phyloP scores from a whole-genome alignment of 1,140 invertebrate species.

The Apis florea region DNA sequence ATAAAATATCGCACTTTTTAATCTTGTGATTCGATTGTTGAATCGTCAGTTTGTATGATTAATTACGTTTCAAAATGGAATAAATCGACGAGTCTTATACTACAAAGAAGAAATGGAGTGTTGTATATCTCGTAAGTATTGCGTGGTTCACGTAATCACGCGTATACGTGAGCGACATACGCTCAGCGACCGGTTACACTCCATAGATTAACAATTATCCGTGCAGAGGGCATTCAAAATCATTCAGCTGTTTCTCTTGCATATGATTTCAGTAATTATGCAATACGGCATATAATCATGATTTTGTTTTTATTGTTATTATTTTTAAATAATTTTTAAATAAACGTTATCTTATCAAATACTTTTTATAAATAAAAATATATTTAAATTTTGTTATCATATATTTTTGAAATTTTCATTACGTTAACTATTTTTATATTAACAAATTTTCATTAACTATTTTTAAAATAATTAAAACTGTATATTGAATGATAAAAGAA shows the following conservation, averaged over 20 bases:
- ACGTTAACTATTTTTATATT: no score
- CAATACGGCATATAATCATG: neutral
- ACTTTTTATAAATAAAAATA: neutral
- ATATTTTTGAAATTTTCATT: neutral
- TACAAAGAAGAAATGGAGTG: conserved; percentile 35
- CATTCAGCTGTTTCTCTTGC: neutral
- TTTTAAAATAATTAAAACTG: neutral
- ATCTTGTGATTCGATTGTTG: neutral
- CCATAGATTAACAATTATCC: conserved; percentile 24
- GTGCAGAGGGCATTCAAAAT: conserved; percentile 15
- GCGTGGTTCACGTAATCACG: conserved; percentile 39
- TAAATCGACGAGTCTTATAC: conserved; percentile 38
- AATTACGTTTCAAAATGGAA: conserved; percentile 15
- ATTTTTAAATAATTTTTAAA: neutral
- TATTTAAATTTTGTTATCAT: neutral
- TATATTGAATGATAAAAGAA: neutral
- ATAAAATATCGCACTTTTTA: neutral
- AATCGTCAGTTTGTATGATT: conserved; percentile 4
- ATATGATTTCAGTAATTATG: conserved; percentile 4
- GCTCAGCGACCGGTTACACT: neutral
- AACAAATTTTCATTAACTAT: neutral
- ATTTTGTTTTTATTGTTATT: neutral
- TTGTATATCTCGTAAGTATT: conserved; percentile 28
- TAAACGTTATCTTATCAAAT: no score
- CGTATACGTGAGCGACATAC: conserved; percentile 32